Percentiles rank a stretch among this genome's conserved stretches.
Evolutionary conservation across 2,113 vertebrate species (phyloP).

Genomic region (Lagopus muta): DNA sequence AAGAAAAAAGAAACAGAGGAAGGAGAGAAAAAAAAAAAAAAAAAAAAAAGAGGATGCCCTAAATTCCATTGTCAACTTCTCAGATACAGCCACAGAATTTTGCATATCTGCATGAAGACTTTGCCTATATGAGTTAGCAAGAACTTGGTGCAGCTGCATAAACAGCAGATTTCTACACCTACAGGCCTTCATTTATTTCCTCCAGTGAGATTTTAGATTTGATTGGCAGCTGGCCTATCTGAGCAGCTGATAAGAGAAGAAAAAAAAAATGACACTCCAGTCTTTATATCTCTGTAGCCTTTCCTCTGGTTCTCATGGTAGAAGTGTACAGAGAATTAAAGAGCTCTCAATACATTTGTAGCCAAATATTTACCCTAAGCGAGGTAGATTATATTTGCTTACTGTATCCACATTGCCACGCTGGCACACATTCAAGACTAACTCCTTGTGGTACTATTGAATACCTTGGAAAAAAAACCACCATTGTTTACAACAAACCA

Average conservation of each 20-base stretch:
- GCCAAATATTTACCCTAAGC: conserved; percentile 56
- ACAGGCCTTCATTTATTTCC: conserved; percentile 40
- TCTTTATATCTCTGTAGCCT: conserved; percentile 6
- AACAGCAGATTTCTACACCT: conserved; percentile 59
- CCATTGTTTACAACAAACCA: conserved; percentile 20
- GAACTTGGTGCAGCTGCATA: conserved; percentile 53
- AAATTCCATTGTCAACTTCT: neutral
- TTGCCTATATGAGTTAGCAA: conserved; percentile 27
- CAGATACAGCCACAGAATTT: neutral
- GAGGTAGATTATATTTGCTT: conserved; percentile 57
- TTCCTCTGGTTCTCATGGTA: conserved; percentile 31
- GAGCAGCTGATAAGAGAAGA: conserved; percentile 43
- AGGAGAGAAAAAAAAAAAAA: fast-evolving
- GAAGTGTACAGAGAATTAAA: conserved; percentile 35
- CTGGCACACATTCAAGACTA: conserved; percentile 34
- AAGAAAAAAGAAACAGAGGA: neutral
- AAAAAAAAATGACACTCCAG: neutral
- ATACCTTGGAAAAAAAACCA: neutral
- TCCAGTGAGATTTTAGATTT: conserved; percentile 54
- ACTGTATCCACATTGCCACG: conserved; percentile 28
- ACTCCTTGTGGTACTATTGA: conserved; percentile 50
- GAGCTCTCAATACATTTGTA: conserved; percentile 27
- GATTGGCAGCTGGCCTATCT: conserved; percentile 61
- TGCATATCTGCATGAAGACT: neutral
- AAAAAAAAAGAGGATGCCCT: neutral